Conservation (phyloP, 2,888 invertebrate species). For the Calliopum simillimum region DNA sequence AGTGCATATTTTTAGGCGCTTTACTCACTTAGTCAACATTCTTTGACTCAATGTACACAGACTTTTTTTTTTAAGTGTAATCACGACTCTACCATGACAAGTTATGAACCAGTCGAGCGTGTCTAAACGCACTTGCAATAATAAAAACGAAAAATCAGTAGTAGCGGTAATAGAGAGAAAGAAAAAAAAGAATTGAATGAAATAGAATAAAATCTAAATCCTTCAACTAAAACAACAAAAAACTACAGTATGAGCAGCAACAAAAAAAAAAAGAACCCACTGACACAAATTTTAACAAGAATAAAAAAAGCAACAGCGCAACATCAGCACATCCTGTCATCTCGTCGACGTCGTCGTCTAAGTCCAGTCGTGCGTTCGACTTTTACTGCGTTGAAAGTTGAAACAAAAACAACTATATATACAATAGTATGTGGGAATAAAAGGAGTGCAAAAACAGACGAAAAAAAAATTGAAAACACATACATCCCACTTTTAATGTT, state of each 20-base stretch:
- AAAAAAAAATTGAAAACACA: background rate
- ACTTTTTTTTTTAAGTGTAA: too few species aligned
- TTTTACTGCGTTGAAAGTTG: conserved; percentile 33
- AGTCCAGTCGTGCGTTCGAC: conserved; percentile 36
- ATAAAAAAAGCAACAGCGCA: background rate
- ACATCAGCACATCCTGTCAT: conserved; percentile 13
- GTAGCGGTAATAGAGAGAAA: conserved; percentile 1
- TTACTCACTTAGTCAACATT: too few species aligned
- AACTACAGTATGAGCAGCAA: background rate
- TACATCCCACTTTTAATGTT: conserved; percentile 17
- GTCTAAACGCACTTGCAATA: conserved; percentile 9
- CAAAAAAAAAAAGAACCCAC: conserved; percentile 12
- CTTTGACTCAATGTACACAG: too few species aligned
- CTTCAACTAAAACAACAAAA: conserved; percentile 14
- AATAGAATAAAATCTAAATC: conserved; percentile 7
- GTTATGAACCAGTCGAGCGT: conserved; percentile 12
- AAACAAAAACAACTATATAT: conserved; percentile 12
- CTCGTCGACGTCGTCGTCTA: conserved; percentile 1
- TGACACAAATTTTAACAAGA: conserved; percentile 28
- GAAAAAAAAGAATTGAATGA: background rate
- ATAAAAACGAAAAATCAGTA: background rate
- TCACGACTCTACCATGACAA: background rate
- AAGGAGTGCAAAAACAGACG: background rate
- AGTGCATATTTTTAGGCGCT: too few species aligned
- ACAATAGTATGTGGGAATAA: background rate